phyloP scores from a whole-genome alignment of 2,888 invertebrate genomes.

The Lepeophtheirus nordmannii region DNA sequence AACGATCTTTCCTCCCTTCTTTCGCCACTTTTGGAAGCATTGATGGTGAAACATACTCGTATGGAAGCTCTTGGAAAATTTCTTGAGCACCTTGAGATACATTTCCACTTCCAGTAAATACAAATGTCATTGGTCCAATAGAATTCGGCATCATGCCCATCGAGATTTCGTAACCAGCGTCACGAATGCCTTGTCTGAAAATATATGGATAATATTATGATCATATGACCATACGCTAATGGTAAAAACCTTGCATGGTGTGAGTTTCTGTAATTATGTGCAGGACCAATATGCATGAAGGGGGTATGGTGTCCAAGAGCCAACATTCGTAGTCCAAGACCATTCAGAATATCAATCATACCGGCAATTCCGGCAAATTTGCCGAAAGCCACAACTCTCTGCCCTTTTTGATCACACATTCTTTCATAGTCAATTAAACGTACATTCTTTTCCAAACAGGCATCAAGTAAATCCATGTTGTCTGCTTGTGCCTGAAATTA shows the following conservation, averaged over 20 bases:
- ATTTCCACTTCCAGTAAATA: slow-evolving; percentile 95
- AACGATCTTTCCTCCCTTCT: slow-evolving; percentile 59
- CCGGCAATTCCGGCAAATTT: slow-evolving; percentile 97
- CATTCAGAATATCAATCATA: slow-evolving; percentile 95
- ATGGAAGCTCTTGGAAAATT: slow-evolving; percentile 63
- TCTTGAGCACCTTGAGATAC: slow-evolving; percentile 65
- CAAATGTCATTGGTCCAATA: slow-evolving; percentile 87
- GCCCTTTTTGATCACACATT: slow-evolving; percentile 68
- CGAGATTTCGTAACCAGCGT: slow-evolving; percentile 97
- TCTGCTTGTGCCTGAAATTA: slow-evolving; percentile 61
- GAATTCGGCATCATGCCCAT: slow-evolving; percentile 92
- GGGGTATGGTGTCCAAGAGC: slow-evolving; percentile 97
- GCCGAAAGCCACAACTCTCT: slow-evolving; percentile 91
- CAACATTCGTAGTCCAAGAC: slow-evolving; percentile 75
- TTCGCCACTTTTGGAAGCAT: slow-evolving; percentile 86
- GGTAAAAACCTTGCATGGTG: slow-evolving; percentile 20
- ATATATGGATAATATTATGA: slow-evolving; percentile 44
- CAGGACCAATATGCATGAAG: slow-evolving; percentile 97
- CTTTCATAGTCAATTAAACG: slow-evolving; percentile 78
- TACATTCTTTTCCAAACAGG: slow-evolving; percentile 63
- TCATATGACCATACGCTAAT: not conserved
- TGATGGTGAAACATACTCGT: slow-evolving; percentile 91
- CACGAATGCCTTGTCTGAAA: slow-evolving; percentile 90
- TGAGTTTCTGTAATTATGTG: slow-evolving; percentile 94
- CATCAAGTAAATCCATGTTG: slow-evolving; percentile 93